Conservation (phyloP, 2,888 invertebrate genomes). For the Buathra laborator region DNA sequence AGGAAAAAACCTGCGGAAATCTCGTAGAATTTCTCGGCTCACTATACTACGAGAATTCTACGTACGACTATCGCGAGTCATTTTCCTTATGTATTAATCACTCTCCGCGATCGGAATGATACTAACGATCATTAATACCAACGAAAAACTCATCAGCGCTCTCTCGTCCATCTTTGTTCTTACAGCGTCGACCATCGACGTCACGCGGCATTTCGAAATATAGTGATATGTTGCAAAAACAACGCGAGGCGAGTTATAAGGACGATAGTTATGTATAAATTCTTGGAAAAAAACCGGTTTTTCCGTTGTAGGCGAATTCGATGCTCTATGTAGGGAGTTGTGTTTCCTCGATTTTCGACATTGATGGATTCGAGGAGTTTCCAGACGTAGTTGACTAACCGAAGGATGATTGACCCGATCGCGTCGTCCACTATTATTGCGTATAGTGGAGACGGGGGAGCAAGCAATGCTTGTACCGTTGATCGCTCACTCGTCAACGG, state of each 20-base stretch:
- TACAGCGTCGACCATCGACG: neutral
- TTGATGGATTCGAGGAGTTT: constrained; percentile 29
- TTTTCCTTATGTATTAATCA: too few relatives aligned
- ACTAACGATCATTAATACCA: neutral
- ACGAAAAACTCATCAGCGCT: neutral
- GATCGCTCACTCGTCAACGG: constrained; percentile 62
- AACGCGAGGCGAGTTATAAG: too few relatives aligned
- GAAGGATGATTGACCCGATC: constrained; percentile 45
- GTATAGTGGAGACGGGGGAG: constrained; percentile 34
- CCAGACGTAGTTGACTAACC: neutral
- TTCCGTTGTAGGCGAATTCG: neutral
- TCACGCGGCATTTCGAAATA: too few relatives aligned
- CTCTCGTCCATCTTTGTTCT: neutral
- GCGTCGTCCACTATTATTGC: constrained; percentile 22
- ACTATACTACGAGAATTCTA: too few relatives aligned
- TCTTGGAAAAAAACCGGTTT: too few relatives aligned
- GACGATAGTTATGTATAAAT: too few relatives aligned
- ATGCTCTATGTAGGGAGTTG: neutral
- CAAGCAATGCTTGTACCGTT: constrained; percentile 49
- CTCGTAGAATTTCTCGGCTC: too few relatives aligned
- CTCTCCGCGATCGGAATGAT: neutral
- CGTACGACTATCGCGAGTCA: too few relatives aligned
- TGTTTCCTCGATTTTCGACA: neutral
- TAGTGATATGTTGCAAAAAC: too few relatives aligned
- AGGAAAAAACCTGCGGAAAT: too few relatives aligned